Evolutionary conservation across 2,113 vertebrate species (phyloP), one percentile per base, ranked within the genome.

Genomic region (Halcyon malimbica): DNA sequence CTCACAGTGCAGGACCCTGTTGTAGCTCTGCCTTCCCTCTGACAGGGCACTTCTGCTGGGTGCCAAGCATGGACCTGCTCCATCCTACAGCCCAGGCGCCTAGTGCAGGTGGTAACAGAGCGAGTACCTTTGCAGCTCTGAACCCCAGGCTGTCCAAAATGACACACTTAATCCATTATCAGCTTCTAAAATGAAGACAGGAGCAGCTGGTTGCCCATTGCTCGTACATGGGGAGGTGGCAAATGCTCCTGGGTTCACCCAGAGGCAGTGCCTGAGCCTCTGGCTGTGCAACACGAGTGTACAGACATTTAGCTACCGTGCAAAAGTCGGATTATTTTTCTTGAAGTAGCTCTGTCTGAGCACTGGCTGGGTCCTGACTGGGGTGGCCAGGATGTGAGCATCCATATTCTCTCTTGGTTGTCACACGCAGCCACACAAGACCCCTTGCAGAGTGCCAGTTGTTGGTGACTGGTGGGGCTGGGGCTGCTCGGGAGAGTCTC

Each of bases 391-490:
- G 21, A 65, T 41, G 16, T 31, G 29, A 80, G 84, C 21, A 20
- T 10, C 62, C 54, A 13, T 56, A 62, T 87, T 50, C 37, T 67
- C 48, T 70, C 71, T 28, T 19, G 1, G 7, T 35, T 26, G 13
- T 42, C 78, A 51, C 18, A n/a, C 0, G 0, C 8, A 89, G 35
- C 35, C 53, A 4, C 51, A 5, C 0, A 2, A 73, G 41, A 13
- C 2, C n/a, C 10, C 3, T 18, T 7, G 24, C 25, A 51, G 37
- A 64, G 41, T 15, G 41, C 41, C 21, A 20, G 10, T 21, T 33
- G 64, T 31, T 33, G 44, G n/a, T 26, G 29, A 53, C 39, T 37
- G 24, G 51, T 31, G 26, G 35, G 50, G 50, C 69, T 10, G 13
- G 69, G 28, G n/a, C 28, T 53, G 35, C 50, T 71, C 21, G 9